Percentiles rank a stretch among this genome's conserved stretches.
Conservation (phyloP, 2,113 vertebrate genomes). For the Phrynocephalus versicolor region DNA sequence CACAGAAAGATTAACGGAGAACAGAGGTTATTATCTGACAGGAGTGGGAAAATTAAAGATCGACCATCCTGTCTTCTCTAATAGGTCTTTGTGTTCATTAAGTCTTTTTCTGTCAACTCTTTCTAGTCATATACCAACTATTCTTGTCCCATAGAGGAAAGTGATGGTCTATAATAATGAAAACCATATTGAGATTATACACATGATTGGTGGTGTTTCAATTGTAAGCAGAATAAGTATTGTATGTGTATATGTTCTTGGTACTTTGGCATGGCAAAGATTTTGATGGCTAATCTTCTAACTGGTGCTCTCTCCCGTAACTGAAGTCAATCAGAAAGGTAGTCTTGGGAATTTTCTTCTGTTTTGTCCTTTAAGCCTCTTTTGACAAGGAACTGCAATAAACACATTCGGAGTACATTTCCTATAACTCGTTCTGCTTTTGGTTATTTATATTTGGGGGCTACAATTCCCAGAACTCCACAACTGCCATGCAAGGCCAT, state of each 20-base stretch:
- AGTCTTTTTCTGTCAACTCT: too few species aligned
- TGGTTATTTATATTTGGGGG: not conserved
- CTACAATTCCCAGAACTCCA: not conserved
- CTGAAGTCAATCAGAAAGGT: not conserved
- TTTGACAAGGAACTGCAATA: not conserved
- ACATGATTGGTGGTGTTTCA: not conserved
- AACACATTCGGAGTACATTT: too few species aligned
- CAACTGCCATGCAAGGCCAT: too few species aligned
- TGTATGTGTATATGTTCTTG: not conserved
- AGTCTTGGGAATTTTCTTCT: not conserved
- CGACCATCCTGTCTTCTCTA: not conserved
- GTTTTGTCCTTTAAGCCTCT: not conserved
- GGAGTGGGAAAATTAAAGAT: not conserved
- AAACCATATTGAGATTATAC: not conserved
- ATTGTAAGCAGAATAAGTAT: not conserved
- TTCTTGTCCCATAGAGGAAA: not conserved
- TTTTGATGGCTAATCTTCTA: not conserved
- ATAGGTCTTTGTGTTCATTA: too few species aligned
- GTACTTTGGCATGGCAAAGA: not conserved
- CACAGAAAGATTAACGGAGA: too few species aligned
- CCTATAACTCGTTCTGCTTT: not conserved
- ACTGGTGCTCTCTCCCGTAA: not conserved
- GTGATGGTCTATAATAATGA: not conserved
- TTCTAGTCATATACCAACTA: too few species aligned
- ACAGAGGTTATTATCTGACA: not conserved